Evolutionary conservation across 1,140 invertebrate genomes (phyloP), one percentile per base, ranked within the genome.

Genomic region (Drosophila equinoxialis): DNA sequence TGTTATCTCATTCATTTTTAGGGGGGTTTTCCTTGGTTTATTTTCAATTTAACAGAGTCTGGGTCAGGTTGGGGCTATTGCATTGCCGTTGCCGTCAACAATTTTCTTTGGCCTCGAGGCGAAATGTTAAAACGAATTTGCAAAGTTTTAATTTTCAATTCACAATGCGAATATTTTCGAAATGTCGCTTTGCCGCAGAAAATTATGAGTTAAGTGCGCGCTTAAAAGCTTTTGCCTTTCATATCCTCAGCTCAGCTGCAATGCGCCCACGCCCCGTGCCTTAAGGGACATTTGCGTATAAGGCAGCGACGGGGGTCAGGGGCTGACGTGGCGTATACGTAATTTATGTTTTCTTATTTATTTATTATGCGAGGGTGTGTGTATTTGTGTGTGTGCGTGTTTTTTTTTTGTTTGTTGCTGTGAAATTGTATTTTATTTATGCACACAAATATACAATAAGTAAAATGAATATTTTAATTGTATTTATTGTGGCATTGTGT

Each of bases 131-230:
- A 68, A 68, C 65, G 74, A 89, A 70, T 84, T 78, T 65, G 66
- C 69, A 76, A 89, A 80, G 84, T 89, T 87, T 89, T 83, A 87
- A 87, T 87, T 89, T 87, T 84, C 77, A 78, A 89, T 89, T 84
- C 82, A 68, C 71, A 68, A 65, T 57, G 54, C 76, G 66, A 68
- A 77, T 71, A 70, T 35, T 69, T 80, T 48, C 71, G 45, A 17
- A 10, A 51, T 39, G 66, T 62, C 67, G 68, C 54, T 58, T 78
- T 26, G 55, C 60, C 48, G 33, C 60, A 63, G 54, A 69, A 87
- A 67, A 87, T 89, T 80, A 89, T 87, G 81, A 87, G 85, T 84
- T 87, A 87, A 89, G 84, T 87, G 84, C 85, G 84, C 85, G 84
- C 84, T 89, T 87, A 89, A 87, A 89, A 87, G 84, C 84, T 84